Conservation (phyloP, 2,113 vertebrate genomes). For the Chaetops frenatus region DNA sequence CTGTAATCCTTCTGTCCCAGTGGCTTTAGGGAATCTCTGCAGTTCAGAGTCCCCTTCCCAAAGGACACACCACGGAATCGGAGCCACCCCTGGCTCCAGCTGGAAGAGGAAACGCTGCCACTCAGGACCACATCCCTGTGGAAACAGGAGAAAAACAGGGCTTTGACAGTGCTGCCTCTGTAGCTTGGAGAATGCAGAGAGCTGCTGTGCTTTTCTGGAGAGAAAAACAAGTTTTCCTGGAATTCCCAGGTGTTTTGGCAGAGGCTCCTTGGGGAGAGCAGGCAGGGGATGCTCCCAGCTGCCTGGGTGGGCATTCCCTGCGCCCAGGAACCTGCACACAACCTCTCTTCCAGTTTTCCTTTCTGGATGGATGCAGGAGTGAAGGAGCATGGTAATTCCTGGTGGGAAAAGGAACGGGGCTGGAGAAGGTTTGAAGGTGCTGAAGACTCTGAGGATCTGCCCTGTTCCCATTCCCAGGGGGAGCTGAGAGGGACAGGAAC, state of each 20-base stretch:
- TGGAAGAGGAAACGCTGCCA: not conserved
- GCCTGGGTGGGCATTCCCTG: not conserved
- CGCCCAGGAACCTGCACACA: not conserved
- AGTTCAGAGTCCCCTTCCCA: not conserved
- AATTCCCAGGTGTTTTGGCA: not conserved
- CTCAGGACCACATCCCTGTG: not conserved
- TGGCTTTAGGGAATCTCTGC: constrained; percentile 29
- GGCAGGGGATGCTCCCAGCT: not conserved
- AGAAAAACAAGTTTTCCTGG: not conserved
- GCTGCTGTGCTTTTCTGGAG: not conserved
- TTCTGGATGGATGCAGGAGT: not conserved
- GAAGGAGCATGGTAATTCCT: not conserved
- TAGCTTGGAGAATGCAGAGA: not conserved
- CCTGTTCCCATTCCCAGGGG: not conserved
- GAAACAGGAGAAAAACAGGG: not conserved
- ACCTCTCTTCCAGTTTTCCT: not conserved
- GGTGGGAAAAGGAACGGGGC: not conserved
- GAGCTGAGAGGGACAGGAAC: not conserved
- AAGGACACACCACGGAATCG: rapidly evolving
- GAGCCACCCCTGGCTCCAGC: not conserved
- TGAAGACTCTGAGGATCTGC: not conserved
- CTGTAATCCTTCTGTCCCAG: not conserved
- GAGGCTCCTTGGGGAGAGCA: not conserved
- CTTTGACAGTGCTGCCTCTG: not conserved
- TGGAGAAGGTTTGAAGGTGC: not conserved